Evolutionary conservation across 2,888 invertebrate genomes (phyloP), one percentile per base, ranked within the genome.

Genomic region (Trimorus sp.): DNA sequence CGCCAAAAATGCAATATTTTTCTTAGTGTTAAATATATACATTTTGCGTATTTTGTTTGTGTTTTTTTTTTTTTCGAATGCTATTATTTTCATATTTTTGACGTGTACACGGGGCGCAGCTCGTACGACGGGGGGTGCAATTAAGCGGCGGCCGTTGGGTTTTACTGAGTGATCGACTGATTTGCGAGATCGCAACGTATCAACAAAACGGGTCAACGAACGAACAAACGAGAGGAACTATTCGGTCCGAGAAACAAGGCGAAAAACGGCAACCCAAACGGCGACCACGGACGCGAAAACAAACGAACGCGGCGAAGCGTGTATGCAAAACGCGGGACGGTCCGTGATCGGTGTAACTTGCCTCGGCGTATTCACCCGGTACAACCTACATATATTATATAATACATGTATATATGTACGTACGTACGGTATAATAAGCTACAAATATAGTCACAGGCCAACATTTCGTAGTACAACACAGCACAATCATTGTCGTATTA

Each of bases 381-480:
- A 90, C 88, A 89, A 90, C 88, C 87, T 89, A 89, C 89, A 85
- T 80, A 88, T 87, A 88, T 89, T 83, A 87, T 87, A 87, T 88
- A 86, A 85, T 86, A 88, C 85, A 86, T 85, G 84, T 87, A 77
- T 86, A 85, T 86, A 88, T 86, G 86, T 85, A 87, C 83, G 85
- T 87, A 88, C 83, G 83, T 86, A 86, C 79, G 87, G 85, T 88
- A 89, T 88, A 89, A 85, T 83, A 87, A 87, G 86, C 87, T 89
- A 91, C 87, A 90, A 89, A 89, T 90, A 90, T 89, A 91, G 91
- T 91, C 90, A 91, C 91, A 91, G 91, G 91, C 91, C 91, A 91
- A 91, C 90, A 91, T 91, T 91, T 91, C 90, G 90, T 90, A 89
- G 89, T 91, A 91, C 90, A 91, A 90, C 91, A 91, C 91, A 91